These are phyloP conservation scores for Malacoraja senta DNA, from an alignment of 2,797 vertebrate species.

Conservation along the genomic window DNA sequence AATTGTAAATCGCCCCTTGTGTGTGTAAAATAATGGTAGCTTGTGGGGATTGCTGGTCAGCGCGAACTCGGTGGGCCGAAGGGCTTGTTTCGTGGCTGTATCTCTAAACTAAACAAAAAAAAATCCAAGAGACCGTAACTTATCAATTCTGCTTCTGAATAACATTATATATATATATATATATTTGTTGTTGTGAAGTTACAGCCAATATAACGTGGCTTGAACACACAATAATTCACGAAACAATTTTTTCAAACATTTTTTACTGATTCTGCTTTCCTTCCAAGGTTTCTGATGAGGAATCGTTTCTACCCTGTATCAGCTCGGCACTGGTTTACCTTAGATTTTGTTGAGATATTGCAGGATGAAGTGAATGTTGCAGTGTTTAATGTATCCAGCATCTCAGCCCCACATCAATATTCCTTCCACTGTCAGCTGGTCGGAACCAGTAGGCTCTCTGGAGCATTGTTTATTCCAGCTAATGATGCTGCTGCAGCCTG, in stretches of 20 bases:
- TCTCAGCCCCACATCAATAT: slow-evolving; percentile 63
- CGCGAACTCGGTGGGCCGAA: too few species aligned
- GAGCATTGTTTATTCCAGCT: slow-evolving; percentile 52
- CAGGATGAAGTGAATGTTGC: slow-evolving; percentile 51
- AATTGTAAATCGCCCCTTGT: too few species aligned
- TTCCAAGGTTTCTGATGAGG: slow-evolving; percentile 60
- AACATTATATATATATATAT: too few species aligned
- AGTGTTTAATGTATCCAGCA: slow-evolving; percentile 55
- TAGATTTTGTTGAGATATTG: slow-evolving; percentile 56
- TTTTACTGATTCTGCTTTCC: not conserved
- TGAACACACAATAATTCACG: not conserved
- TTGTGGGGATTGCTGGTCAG: too few species aligned
- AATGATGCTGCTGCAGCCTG: slow-evolving; percentile 50
- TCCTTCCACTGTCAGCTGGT: slow-evolving; percentile 69
- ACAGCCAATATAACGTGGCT: not conserved
- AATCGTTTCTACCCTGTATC: slow-evolving; percentile 53
- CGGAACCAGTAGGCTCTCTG: slow-evolving; percentile 54
- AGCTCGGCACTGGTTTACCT: slow-evolving; percentile 58
- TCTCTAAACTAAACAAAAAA: too few species aligned
- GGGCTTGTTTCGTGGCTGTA: too few species aligned
- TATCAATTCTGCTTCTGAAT: too few species aligned
- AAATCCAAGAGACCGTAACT: not conserved
- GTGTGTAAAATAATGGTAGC: too few species aligned
- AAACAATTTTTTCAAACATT: not conserved
- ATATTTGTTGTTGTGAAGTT: not conserved